Evolutionary conservation across 2,888 invertebrate genomes (phyloP), one percentile per base, ranked within the genome.

Genomic region (Synanthedon formicaeformis): DNA sequence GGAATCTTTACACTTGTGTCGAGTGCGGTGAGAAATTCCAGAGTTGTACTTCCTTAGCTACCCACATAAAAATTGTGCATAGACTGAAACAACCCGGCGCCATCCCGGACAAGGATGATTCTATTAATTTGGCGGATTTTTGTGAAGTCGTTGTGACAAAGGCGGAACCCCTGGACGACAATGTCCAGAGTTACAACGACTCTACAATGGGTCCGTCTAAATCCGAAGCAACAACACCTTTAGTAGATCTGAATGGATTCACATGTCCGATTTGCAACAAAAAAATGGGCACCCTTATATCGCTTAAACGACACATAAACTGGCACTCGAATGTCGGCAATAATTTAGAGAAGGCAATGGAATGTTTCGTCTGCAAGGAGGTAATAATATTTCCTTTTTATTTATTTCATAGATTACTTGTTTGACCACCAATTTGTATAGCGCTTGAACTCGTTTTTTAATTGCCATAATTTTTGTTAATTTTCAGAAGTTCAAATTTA

Each of bases 81-180:
- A 67, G 81, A 23, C 53, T 71, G 8, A 70, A 67, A 55, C 67
- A 79, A 56, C 69, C 70, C 75, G 74, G 57, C 58, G 63, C 45
- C 60, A 61, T 68, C 52, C 63, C 71, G 41, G 68, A 64, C 48
- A 52, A 57, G 48, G 48, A 62, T 34, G 59, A 64, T 45, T 57
- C 61, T 52, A 63, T 72, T 3, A 74, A 87, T 57, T 64, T 81
- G 73, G 79, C 87, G 82, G 88, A 87, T 83, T 88, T 88, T 85
- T 88, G 88, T 81, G 88, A 88, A 61, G 87, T 88, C 82, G 88
- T 88, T 82, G 88, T 88, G 83, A 81, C 87, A 40, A 88, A 88
- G 66, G 72, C 81, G 83, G 88, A 88, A 78, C 87, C 87, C 67
- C 82, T 83, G 84, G 86, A 83, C 57, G 64, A 60, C 56, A 34